These are phyloP conservation scores for Hypocryptadius cinnamomeus DNA, from an alignment of 2,113 vertebrate genomes.

Conservation along the genomic window DNA sequence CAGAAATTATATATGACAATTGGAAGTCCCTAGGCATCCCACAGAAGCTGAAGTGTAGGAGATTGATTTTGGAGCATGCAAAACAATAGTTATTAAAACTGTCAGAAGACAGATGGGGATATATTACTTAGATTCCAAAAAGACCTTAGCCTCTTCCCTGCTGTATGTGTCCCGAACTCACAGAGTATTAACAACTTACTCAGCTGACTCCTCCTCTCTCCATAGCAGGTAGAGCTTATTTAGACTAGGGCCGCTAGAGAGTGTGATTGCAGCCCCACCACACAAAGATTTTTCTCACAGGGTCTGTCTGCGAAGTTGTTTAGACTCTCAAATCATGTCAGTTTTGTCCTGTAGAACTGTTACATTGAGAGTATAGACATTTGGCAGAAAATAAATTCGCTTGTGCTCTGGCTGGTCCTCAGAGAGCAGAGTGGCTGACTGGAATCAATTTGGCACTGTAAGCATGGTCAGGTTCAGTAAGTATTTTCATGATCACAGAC, in stretches of 20 bases:
- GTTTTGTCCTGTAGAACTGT: neutral
- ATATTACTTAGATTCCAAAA: neutral
- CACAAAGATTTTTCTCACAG: neutral
- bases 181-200: neutral
- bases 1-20: neutral
- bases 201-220: neutral
- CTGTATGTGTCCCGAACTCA: accelerated
- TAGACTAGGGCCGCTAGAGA: neutral
- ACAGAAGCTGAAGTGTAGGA: neutral
- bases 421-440: neutral
- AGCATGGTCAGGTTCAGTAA: neutral
- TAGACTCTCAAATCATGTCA: neutral
- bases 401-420: neutral
- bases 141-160: neutral
- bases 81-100: neutral
- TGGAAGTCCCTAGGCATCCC: neutral
- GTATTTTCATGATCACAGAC: neutral
- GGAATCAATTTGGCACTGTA: neutral
- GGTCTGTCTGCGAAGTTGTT: neutral
- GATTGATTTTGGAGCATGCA: neutral
- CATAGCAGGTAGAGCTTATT: neutral
- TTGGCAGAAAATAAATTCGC: neutral
- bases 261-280: neutral
- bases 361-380: neutral
- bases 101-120: neutral